Evolutionary conservation across 2,113 vertebrate species (phyloP).

Genomic region (Columba livia): DNA sequence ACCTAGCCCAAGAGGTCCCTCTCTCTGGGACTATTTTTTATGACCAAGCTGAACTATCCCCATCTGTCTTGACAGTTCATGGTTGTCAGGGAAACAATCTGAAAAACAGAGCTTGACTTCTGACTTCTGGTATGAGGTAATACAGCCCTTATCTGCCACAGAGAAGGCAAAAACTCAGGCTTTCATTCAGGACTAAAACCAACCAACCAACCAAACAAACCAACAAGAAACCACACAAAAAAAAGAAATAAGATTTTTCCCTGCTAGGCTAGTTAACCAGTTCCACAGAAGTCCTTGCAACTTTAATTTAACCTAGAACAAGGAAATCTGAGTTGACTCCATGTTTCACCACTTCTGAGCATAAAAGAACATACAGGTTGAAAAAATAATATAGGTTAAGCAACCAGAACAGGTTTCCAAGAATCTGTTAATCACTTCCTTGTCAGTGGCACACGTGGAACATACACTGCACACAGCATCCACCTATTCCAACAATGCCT

Average conservation of each 20-base stretch:
- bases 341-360: neutral
- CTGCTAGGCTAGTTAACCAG: neutral
- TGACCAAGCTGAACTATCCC: neutral
- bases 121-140: neutral
- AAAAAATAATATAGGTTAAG: neutral
- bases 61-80: neutral
- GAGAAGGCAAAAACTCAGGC: neutral
- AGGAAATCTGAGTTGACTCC: neutral
- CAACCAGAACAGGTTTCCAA: constrained; percentile 9
- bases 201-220: too few species aligned
- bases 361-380: neutral
- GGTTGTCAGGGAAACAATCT: constrained; percentile 1
- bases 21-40: neutral
- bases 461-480: neutral
- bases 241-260: neutral
- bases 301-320: neutral
- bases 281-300: neutral
- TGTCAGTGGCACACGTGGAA: neutral
- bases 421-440: constrained; percentile 32
- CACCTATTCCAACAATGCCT: neutral
- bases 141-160: neutral
- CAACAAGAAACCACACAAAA: neutral
- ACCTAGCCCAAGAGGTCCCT: neutral
- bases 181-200: neutral
- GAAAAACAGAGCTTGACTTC: constrained; percentile 9